Evolutionary conservation across 2,113 vertebrate genomes (phyloP).

Genomic region (Ia io): DNA sequence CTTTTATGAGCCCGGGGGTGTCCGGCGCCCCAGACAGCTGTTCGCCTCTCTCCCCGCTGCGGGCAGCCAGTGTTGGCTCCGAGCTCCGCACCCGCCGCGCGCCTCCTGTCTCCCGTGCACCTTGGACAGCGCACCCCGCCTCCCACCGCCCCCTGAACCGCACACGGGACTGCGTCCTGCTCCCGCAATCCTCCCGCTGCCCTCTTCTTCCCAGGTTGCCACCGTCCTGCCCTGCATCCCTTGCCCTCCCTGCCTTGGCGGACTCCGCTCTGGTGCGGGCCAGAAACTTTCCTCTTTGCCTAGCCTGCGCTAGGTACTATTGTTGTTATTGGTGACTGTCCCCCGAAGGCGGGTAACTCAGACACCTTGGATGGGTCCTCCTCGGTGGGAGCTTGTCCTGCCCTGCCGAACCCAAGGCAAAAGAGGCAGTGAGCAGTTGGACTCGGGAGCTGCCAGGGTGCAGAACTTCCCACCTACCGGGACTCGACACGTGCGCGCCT

Average conservation of each 20-base stretch:
- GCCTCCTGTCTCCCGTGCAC: slow-evolving; percentile 31
- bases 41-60: background rate
- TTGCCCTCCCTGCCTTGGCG: background rate
- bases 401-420: background rate
- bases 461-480: slow-evolving; percentile 6
- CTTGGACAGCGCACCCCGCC: slow-evolving; percentile 71
- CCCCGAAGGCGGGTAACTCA: background rate
- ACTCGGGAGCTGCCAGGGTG: background rate
- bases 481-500: slow-evolving; percentile 70
- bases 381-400: background rate
- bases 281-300: slow-evolving; percentile 62
- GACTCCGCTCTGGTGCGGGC: slow-evolving; percentile 6
- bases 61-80: background rate
- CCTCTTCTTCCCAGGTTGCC: background rate
- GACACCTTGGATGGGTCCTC: slow-evolving; percentile 7
- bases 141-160: background rate
- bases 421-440: background rate
- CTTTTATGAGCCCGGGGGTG: slow-evolving; percentile 49
- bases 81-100: background rate
- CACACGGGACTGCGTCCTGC: background rate
- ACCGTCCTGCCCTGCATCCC: background rate
- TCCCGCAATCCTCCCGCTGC: background rate
- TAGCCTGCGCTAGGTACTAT: background rate
- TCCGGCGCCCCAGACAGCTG: slow-evolving; percentile 6
- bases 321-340: slow-evolving; percentile 40